These are phyloP conservation scores for Caenorhabditis doughertyi DNA, from an alignment of 2,888 invertebrate genomes.

Conservation along the genomic window DNA sequence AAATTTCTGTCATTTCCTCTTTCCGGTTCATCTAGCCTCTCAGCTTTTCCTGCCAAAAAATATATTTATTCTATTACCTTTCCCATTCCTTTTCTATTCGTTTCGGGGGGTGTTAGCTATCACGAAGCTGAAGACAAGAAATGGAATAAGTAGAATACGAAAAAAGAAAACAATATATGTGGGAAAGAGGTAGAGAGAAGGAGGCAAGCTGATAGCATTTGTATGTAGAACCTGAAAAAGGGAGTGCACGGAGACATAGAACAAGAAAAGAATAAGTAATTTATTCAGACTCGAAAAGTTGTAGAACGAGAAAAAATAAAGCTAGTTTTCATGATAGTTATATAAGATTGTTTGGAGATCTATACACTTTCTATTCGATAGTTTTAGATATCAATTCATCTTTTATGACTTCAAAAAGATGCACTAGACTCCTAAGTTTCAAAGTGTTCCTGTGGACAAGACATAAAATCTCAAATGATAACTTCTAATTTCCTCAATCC, in stretches of 20 bases:
- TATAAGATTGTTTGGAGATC: too few species aligned
- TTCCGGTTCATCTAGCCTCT: constrained; percentile 1
- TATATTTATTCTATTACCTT: background rate
- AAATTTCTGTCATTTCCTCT: background rate
- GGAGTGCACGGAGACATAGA: constrained; percentile 11
- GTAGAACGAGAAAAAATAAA: background rate
- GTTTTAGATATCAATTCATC: too few species aligned
- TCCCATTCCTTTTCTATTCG: background rate
- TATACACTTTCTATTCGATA: too few species aligned
- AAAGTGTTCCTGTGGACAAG: too few species aligned
- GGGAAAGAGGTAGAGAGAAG: constrained; percentile 12
- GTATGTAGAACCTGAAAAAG: background rate
- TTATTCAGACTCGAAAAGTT: constrained; percentile 14
- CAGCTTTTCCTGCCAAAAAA: background rate
- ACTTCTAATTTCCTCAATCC: too few species aligned
- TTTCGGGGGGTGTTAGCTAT: background rate
- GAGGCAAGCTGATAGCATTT: constrained; percentile 12
- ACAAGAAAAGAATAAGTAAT: background rate
- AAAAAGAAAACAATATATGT: constrained; percentile 7
- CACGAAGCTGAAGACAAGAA: constrained; percentile 2
- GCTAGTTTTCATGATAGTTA: background rate
- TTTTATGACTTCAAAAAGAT: too few species aligned
- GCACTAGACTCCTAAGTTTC: too few species aligned
- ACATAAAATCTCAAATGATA: too few species aligned
- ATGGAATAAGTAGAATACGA: background rate